A percentile compares a stretch with the other conserved stretches of the same genome.
Conservation (phyloP, 2,797 vertebrate genomes). For the Cuculus canorus region DNA sequence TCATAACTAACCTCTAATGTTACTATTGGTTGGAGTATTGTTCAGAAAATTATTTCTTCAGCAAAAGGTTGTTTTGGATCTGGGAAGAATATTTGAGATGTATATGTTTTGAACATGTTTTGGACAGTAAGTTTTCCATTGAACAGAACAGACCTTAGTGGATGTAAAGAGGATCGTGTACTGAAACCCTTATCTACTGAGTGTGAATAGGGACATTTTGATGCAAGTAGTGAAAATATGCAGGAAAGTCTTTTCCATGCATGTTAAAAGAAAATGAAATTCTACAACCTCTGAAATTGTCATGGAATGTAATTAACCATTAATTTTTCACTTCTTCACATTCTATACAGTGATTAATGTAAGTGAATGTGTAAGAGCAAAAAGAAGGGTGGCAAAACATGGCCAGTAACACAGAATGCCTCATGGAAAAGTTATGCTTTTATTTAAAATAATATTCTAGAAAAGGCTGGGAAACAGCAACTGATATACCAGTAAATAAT, state of each 20-base stretch:
- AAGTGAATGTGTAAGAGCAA: background rate
- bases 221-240: background rate
- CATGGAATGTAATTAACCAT: background rate
- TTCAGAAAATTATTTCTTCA: background rate
- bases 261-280: background rate
- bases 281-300: background rate
- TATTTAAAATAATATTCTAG: background rate
- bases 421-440: background rate
- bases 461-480: background rate
- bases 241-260: background rate
- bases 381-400: background rate
- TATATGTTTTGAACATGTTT: background rate
- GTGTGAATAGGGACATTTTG: background rate
- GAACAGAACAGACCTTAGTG: background rate
- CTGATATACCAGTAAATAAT: background rate
- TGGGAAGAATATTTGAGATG: background rate
- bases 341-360: background rate
- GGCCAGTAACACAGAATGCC: background rate
- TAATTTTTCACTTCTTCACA: background rate
- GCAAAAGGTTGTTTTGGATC: background rate
- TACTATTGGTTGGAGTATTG: background rate
- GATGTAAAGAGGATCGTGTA: background rate
- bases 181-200: background rate
- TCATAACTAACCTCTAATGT: background rate
- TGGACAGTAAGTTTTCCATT: background rate